Conservation (phyloP, 2,797 vertebrate genomes). For the Cephalopachus bancanus region DNA sequence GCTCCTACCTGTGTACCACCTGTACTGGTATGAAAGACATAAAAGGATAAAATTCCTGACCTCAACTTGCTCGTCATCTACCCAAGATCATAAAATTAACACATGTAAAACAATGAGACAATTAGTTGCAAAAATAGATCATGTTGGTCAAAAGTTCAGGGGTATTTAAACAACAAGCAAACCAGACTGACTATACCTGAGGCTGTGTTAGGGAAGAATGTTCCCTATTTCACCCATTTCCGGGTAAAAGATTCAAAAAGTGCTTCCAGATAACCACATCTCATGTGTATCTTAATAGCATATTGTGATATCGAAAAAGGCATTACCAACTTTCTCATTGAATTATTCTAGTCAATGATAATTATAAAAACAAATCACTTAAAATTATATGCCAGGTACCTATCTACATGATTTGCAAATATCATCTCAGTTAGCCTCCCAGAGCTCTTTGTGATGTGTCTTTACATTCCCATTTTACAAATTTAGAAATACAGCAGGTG, state of each 20-base stretch:
- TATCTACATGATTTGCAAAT: neutral
- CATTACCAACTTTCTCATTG: neutral
- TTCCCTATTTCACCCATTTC: neutral
- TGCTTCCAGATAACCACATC: neutral
- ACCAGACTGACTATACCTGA: neutral
- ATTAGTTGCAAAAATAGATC: neutral
- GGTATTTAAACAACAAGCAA: neutral
- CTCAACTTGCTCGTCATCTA: neutral
- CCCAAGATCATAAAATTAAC: neutral
- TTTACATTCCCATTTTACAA: neutral
- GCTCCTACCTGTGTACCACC: neutral
- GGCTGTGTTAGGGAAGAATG: neutral
- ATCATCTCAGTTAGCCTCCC: constrained; percentile 21
- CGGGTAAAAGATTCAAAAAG: neutral
- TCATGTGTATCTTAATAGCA: neutral
- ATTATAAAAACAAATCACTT: neutral
- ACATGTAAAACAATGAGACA: neutral
- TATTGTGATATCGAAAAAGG: neutral
- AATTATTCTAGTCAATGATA: neutral
- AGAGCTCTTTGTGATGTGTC: neutral
- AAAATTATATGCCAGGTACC: neutral
- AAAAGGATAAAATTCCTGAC: neutral
- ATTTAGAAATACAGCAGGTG: neutral
- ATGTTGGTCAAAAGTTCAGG: neutral
- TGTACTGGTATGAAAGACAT: neutral